Base-by-base conservation (phyloP, 2,113 vertebrate genomes). In the Gambusia holbrooki region DNA sequence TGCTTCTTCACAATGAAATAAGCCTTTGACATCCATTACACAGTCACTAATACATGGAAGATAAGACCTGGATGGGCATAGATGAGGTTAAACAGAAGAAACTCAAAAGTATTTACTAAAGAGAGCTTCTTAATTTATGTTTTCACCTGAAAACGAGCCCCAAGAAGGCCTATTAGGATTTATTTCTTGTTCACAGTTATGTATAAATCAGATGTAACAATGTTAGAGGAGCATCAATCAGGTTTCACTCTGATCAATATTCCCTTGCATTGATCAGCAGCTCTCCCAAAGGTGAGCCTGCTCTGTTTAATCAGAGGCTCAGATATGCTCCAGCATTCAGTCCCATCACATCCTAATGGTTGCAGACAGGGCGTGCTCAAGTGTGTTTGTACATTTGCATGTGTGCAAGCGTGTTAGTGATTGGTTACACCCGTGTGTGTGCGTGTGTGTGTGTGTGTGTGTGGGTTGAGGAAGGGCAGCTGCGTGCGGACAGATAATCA, bases 401-500 rank as follows among this genome's bases (percentile, higher is more conserved):
- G 64, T 73, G 11, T 33, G 33, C 29, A 30, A 40, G 27, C 51
- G 11, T 65, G 58, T 28, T 58, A 25, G 51, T n/a, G 51, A 58
- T 58, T 8, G 25, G 22, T 54, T 54, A 54, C 51, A n/a, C 22
- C 22, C 42, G 3, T 33, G 35, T 37, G 35, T 42, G 8, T 7
- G 33, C 1, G 33, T 1, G 35, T 37, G 35, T 42, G 40, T 62
- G 9, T 51, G 30, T 60, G 28, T 28, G 66, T 72, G 22, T 32
- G 68, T 75, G 58, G 73, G 66, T 73, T 68, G 25, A 62, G 29
- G 80, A 51, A 72, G 68, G 62, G 61, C 69, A 68, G 74, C 80
- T 73, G 74, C 25, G 19, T 85, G 68, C 72, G n/a, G 19, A 66
- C 48, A 80, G 74, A 84, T 87, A 84, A 90, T 88, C 82, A 83